Percentiles rank a stretch among this genome's conserved stretches.
Evolutionary conservation across 2,888 invertebrate genomes (phyloP).

Genomic region (Diarsia mendica): DNA sequence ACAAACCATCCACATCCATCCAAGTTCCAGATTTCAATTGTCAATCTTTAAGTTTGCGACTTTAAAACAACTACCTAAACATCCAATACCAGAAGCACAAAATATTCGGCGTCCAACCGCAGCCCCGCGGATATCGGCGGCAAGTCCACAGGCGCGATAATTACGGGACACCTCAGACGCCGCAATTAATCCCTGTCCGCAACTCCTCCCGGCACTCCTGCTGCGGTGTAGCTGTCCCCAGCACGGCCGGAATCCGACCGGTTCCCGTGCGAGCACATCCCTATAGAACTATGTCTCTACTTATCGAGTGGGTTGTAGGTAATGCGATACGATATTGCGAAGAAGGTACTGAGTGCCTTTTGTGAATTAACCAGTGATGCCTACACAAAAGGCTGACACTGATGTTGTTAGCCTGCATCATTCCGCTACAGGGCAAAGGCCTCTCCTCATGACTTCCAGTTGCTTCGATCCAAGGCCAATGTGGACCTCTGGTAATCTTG

Average conservation of each 20-base stretch:
- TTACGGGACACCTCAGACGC: slow-evolving; percentile 83
- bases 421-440: too few species aligned
- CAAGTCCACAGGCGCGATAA: slow-evolving; percentile 76
- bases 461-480: too few species aligned
- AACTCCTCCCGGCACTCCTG: slow-evolving; percentile 59
- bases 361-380: neutral
- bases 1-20: neutral
- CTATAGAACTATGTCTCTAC: slow-evolving; percentile 49
- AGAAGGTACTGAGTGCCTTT: neutral
- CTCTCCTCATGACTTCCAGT: too few species aligned
- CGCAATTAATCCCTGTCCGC: slow-evolving; percentile 83
- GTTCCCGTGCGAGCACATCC: slow-evolving; percentile 65
- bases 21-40: neutral
- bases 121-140: slow-evolving; percentile 41
- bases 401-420: too few species aligned
- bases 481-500: too few species aligned
- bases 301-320: slow-evolving; percentile 31
- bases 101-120: slow-evolving; percentile 45
- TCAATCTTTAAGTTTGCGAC: neutral
- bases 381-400: too few species aligned
- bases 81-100: slow-evolving; percentile 17
- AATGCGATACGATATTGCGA: neutral
- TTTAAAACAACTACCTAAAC: neutral
- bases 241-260: slow-evolving; percentile 72
- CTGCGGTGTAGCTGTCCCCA: slow-evolving; percentile 79